These are phyloP conservation scores for Clarias fuscus DNA, from an alignment of 2,797 vertebrate genomes.

Conservation along the genomic window DNA sequence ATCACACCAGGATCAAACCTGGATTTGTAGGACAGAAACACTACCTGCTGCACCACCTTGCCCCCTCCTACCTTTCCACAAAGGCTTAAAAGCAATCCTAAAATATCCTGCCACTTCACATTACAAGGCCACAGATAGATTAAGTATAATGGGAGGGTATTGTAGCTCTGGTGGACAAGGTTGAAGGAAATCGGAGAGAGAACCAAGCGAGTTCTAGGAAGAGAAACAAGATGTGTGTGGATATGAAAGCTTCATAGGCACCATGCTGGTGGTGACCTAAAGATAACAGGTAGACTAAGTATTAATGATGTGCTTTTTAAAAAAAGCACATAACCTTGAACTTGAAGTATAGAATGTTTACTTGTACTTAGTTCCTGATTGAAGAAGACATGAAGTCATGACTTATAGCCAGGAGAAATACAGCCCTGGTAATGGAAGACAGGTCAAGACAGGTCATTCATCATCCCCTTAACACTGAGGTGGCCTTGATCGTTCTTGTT, in stretches of 20 bases:
- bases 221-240: conserved; percentile 13
- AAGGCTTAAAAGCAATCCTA: conserved; percentile 61
- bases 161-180: background rate
- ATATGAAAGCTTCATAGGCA: background rate
- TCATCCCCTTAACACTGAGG: conserved; percentile 15
- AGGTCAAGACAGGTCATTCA: conserved; percentile 14
- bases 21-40: background rate
- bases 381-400: conserved; percentile 35
- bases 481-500: conserved; percentile 33
- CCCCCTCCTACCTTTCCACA: background rate
- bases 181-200: conserved; percentile 52
- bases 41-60: background rate
- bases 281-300: background rate
- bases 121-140: conserved; percentile 63
- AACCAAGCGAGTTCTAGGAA: conserved; percentile 12
- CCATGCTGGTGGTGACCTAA: background rate
- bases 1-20: background rate
- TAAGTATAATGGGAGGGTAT: conserved; percentile 48
- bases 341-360: background rate
- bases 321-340: background rate
- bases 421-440: conserved; percentile 19
- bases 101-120: conserved; percentile 70
- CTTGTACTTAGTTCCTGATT: conserved; percentile 2
- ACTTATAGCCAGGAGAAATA: conserved; percentile 37
- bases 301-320: background rate